Evolutionary conservation across 1,140 invertebrate genomes (phyloP).

Genomic region (Tyrophagus putrescentiae): DNA sequence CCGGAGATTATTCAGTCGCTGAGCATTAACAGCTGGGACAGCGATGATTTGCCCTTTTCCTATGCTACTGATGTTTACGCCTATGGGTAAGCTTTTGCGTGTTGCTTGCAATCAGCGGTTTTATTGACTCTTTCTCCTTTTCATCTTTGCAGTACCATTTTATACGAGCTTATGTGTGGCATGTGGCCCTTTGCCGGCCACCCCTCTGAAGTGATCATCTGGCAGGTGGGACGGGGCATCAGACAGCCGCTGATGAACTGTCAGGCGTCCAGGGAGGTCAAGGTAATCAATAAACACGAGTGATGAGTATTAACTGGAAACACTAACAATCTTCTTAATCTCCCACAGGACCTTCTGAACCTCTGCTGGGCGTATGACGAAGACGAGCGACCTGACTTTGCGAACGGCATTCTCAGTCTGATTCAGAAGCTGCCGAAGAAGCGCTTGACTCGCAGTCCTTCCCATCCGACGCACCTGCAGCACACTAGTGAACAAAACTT

Average conservation of each 20-base stretch:
- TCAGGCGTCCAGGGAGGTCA: conserved; percentile 85
- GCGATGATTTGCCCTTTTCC: conserved; percentile 76
- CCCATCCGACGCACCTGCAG: conserved; percentile 84
- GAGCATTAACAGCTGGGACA: conserved; percentile 50
- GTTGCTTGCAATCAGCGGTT: neutral
- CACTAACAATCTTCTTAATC: conserved; percentile 27
- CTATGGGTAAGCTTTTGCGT: conserved; percentile 58
- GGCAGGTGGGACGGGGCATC: conserved; percentile 91
- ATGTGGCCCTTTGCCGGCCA: conserved; percentile 90
- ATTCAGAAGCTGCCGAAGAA: conserved; percentile 84
- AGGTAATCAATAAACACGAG: conserved; percentile 44
- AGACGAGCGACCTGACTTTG: conserved; percentile 74
- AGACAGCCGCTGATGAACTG: conserved; percentile 87
- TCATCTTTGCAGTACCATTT: conserved; percentile 62
- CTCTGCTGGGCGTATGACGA: conserved; percentile 80
- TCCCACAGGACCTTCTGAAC: conserved; percentile 75
- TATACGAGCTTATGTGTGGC: conserved; percentile 92
- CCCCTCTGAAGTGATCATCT: conserved; percentile 86
- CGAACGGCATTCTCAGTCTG: conserved; percentile 53
- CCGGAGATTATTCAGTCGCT: conserved; percentile 80
- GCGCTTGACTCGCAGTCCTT: conserved; percentile 83
- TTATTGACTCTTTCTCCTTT: neutral
- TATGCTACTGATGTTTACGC: conserved; percentile 86
- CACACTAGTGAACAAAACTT: conserved; percentile 56
- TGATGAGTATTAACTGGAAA: conserved; percentile 19